phyloP scores from a whole-genome alignment of 2,888 invertebrate genomes.

The Clepsis dumicolana region DNA sequence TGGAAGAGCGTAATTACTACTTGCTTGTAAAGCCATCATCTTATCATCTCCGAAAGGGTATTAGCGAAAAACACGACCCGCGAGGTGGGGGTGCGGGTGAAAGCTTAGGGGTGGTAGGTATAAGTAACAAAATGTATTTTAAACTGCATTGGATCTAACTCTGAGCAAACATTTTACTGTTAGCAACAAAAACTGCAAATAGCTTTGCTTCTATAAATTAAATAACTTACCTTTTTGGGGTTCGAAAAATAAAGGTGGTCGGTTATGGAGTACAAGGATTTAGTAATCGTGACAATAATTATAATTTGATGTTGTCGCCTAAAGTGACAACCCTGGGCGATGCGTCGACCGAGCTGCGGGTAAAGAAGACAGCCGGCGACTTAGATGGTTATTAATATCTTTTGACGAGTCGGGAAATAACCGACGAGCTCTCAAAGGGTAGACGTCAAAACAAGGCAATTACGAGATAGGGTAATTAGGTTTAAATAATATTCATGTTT shows the following conservation, averaged over 20 bases:
- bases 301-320: slow-evolving; percentile 22
- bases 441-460: slow-evolving; percentile 85
- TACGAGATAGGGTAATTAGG: slow-evolving; percentile 82
- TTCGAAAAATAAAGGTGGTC: neutral
- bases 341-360: slow-evolving; percentile 60
- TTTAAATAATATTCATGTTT: slow-evolving; percentile 77
- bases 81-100: slow-evolving; percentile 51
- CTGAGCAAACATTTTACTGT: slow-evolving; percentile 4
- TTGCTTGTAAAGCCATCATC: slow-evolving; percentile 84
- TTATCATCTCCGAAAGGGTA: slow-evolving; percentile 82
- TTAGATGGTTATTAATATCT: slow-evolving; percentile 84
- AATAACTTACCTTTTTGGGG: neutral
- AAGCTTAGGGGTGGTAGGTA: slow-evolving; percentile 42
- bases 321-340: slow-evolving; percentile 42
- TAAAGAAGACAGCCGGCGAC: slow-evolving; percentile 71
- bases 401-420: slow-evolving; percentile 77
- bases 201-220: neutral
- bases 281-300: neutral
- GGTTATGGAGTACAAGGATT: slow-evolving; percentile 4
- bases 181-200: neutral
- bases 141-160: slow-evolving; percentile 3
- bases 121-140: slow-evolving; percentile 2
- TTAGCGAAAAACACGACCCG: slow-evolving; percentile 80
- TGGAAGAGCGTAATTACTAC: slow-evolving; percentile 82
- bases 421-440: slow-evolving; percentile 80